Base-by-base conservation (phyloP, 2,888 invertebrate species). In the Dynastes grantii region DNA sequence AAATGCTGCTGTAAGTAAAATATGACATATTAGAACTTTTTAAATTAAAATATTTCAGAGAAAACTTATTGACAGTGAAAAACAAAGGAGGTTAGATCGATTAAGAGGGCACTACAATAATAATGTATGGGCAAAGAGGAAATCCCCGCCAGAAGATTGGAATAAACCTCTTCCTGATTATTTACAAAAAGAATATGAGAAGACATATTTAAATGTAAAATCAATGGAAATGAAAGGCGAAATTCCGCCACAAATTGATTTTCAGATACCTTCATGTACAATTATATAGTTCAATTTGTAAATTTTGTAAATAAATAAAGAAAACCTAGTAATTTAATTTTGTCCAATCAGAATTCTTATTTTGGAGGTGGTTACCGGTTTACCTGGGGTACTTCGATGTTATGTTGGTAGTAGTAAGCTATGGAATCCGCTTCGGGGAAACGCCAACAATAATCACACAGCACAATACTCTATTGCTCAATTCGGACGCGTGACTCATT, bases 101-200 rank as follows among this genome's bases (percentile, higher is more conserved):
- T 87, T 97, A 75, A 87, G 88, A 77, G 91, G 92, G 0, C 96
- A 96, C 87, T 92, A 92, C 82, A 88, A 86, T 75, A 98, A 98
- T 88, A 90, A 94, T 86, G 91, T 93, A 0, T 98, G 98, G 98
- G 91, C 93, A 84, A 94, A 92, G 86, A 89, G 98, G 63, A 90
- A 90, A 5, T 85, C 89, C 51, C 97, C 97, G 0, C 97, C 97
- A 0, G 89, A 90, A 75, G 93, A 96, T 87, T 98, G 97, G 97
- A 91, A 93, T 81, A 92, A 92, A 81, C 95, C 95, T 0, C 87
- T 97, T 78, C 97, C 97, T 0, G 93, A 94, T 5, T 93, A 94
- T 92, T 89, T 96, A 87, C 87, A 87, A 22, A 92, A 95, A 85
- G 90, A 92, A 84, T 92, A 94, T 84, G 91, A 94, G 85, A 89